These are phyloP conservation scores for Ferrisia virgata DNA, from an alignment of 2,888 invertebrate species.

Conservation along the genomic window DNA sequence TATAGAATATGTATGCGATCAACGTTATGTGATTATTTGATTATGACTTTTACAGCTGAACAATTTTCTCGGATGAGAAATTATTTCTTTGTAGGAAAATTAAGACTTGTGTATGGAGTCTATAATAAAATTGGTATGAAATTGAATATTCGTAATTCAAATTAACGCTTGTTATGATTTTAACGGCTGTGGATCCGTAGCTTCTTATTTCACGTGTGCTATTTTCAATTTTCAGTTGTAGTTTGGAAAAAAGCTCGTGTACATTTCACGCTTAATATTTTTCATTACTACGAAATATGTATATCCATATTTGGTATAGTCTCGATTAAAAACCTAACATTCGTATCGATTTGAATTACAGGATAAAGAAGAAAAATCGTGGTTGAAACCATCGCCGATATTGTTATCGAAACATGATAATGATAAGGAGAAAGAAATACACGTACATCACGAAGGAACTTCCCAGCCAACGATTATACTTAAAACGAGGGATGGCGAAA, in stretches of 20 bases:
- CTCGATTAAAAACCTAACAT: not conserved
- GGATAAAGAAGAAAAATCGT: slow-evolving; percentile 40
- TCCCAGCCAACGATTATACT: slow-evolving; percentile 67
- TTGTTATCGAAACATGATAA: slow-evolving; percentile 32
- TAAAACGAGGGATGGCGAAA: slow-evolving; percentile 65
- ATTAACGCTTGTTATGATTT: slow-evolving; percentile 23
- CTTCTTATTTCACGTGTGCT: not conserved
- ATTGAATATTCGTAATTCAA: not conserved
- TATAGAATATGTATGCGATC: not conserved
- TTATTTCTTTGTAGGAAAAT: not conserved
- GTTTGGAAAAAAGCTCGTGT: not conserved
- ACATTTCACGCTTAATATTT: not conserved
- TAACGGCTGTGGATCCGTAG: not conserved
- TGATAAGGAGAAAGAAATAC: slow-evolving; percentile 46
- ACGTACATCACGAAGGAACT: slow-evolving; percentile 53
- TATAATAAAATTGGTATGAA: slow-evolving; percentile 42
- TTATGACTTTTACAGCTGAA: slow-evolving; percentile 25
- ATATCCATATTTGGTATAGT: too few relatives aligned
- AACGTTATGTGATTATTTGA: slow-evolving; percentile 18
- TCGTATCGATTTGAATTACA: not conserved
- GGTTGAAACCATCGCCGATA: slow-evolving; percentile 32
- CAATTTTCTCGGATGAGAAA: slow-evolving; percentile 10
- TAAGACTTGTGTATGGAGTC: slow-evolving; percentile 31
- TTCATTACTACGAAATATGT: not conserved
- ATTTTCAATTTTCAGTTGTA: slow-evolving; percentile 7